Evolutionary conservation across 2,113 vertebrate genomes (phyloP), one percentile per base, ranked within the genome.

Genomic region (Pipa parva): DNA sequence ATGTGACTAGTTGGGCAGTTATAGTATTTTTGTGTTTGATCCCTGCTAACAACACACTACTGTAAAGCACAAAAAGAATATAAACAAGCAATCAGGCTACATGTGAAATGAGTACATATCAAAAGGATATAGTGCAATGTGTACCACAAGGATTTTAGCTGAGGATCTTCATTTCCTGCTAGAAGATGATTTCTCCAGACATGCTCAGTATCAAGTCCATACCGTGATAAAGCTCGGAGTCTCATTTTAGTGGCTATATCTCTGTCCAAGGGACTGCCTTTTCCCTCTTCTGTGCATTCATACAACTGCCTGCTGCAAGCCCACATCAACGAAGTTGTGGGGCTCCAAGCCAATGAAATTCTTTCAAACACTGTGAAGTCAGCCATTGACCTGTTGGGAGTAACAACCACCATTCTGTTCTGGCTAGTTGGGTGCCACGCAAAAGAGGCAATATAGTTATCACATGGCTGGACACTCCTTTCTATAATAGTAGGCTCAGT

Each of bases 331-430:
- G 93, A 95, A 1, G 93, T 92, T 64, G 92, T 90, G 10, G 97
- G 96, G 75, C 95, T 97, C 96, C 96, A 99, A 0, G 95, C 97
- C 68, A 99, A 87, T 2, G 96, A 97, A 81, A 99, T 98, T 64
- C 97, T 93, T 72, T 99, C 97, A 51, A 99, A 99, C 71, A 99
- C 96, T 0, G 94, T 98, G 80, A 99, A 99, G 80, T 99, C 97
- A 0, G 92, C 93, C 95, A 99, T 97, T 74, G 90, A 87, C 8
- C 96, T 89, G 75, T 95, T 96, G 22, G 93, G 90, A 3, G 95
- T 97, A 65, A 99, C 90, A 52, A 95, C 96, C 49, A 99, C 95
- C 97, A 99, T 98, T 75, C 95, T 92, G 77, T 98, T 99, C 83
- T 98, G 97, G 39, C 90, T 90, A 1, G 94, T 96, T 3, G 94